Base-by-base conservation (phyloP, 2,113 vertebrate species). In the Cranoglanis bouderius region DNA sequence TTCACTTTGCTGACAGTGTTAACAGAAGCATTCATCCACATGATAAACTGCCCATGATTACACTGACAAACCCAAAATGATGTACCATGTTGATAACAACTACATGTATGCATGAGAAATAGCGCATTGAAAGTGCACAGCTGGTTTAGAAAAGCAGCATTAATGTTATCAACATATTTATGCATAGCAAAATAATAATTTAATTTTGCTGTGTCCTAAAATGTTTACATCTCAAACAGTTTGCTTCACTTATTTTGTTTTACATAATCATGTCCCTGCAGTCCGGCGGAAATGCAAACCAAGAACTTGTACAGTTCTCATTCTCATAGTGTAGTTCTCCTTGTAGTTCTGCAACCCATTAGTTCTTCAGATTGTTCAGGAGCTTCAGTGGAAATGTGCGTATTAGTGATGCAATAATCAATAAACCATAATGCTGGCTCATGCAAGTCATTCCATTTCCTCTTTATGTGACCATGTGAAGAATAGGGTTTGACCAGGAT, bases 361-460 rank as follows among this genome's bases (percentile, higher is more conserved):
- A 77, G 40, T 49, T 46, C 13, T 78, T 78, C 43, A 24, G 12
- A 5, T 77, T 40, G 43, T 49, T 74, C 70, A 72, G 70, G 74
- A 46, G 29, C 65, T 16, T 72, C 16, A 74, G 74, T 49, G 10
- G 12, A 77, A 46, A 49, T 49, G 74, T 77, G 24, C 12, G 13
- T 29, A 78, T 78, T 78, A 29, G 75, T 46, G 75, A 49, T 49
- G 49, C 77, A 29, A 10, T 78, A 78, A 81, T 81, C 77, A 82
- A 82, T 82, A 77, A 57, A 40, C 53, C 43, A 46, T 24, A 35
- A 49, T 19, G 38, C 55, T 49, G 40, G 19, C 13, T 78, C 84
- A 40, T 85, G n/a, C 67, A 85, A 78, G 74, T 26, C 53, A 57
- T 74, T 75, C 49, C 26, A 0, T 40, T 78, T 77, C 16, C 29